Base-by-base conservation (phyloP, 2,888 invertebrate genomes). In the Escarpia spicata region DNA sequence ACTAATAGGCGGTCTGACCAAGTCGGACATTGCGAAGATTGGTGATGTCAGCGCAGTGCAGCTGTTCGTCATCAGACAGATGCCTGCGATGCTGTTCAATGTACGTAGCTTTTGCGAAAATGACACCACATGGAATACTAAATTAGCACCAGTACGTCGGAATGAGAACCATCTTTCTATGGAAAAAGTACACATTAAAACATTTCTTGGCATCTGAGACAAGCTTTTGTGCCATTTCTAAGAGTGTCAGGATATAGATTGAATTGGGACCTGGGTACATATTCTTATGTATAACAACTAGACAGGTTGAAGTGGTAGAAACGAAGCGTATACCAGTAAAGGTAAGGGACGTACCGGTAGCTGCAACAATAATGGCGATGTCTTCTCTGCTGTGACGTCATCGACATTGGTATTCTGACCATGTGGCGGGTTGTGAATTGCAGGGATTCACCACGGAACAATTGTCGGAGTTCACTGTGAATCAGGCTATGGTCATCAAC, bases 401-500 rank as follows among this genome's bases (percentile, higher is more conserved):
- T 37, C 37, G 37, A 37, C 37, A 37, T 37, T 37, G 37, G 37
- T 37, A 37, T 37, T 37, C 0, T 37, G 37, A 37, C 37, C 37
- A 37, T 37, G 26, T 75, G 75, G 26, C n/a, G 75, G 19, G n/a
- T 75, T 75, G 75, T 26, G 75, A 26, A 37, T 92, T 90, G n/a
- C 91, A 93, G 93, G 93, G 92, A 43, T 93, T 93, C 91, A 93
- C 92, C n/a, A 90, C 19, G 26, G 91, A 43, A 19, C 93, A 93
- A 91, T 52, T 93, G 45, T 44, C 31, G 43, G 19, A 44, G 44
- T 43, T 93, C 52, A 91, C 37, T 52, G 12, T 31, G 4, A 90
- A 90, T 44, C 93, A 93, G 90, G 92, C 92, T 8, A 91, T 93
- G 10, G 60, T 43, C 8, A 31, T 93, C 26, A 92, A 91, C 37